Evolutionary conservation across 2,888 invertebrate species (phyloP), one percentile per base, ranked within the genome.

Genomic region (Anarsia innoxiella): DNA sequence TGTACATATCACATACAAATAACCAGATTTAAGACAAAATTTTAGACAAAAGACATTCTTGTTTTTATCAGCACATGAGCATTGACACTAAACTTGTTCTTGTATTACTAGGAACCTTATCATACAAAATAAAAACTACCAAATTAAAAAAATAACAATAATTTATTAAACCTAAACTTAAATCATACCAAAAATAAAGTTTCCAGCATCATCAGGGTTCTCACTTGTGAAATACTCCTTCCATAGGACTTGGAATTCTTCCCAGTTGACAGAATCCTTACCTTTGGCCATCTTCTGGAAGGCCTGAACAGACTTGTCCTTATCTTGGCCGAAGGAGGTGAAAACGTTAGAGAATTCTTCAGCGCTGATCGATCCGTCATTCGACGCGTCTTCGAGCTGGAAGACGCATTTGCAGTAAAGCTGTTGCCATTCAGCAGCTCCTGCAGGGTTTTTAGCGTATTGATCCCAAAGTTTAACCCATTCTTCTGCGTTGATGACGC

Each of bases 401-500:
- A 95, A 95, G 88, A 94, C 93, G 71, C 94, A 93, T 63, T 92
- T 90, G 89, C 93, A 90, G 77, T 94, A 95, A 36, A 90, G 87
- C 51, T 88, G 89, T 69, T 94, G 94, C 95, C 95, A 95, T 42
- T 93, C 93, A 44, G 90, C 86, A 23, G 91, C 90, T 28, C 87
- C 86, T 36, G 88, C 87, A 2, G 92, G 91, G 33, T 57, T 61
- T 38, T 53, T 53, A 38, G 91, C 88, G 59, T 88, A 93, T 36
- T 89, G 89, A 58, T 91, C 89, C 93, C 92, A 93, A 89, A 93
- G 90, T 52, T 87, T 86, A 59, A 90, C 89, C 93, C 93, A 93
- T 69, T 93, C 93, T 12, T 92, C 93, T 32, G 90, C 89, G 53
- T 91, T 91, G 45, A 93, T 91, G 88, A 93, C 72, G 23, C 91